phyloP scores from a whole-genome alignment of 1,140 invertebrate species.

The Laodelphax striatellus region DNA sequence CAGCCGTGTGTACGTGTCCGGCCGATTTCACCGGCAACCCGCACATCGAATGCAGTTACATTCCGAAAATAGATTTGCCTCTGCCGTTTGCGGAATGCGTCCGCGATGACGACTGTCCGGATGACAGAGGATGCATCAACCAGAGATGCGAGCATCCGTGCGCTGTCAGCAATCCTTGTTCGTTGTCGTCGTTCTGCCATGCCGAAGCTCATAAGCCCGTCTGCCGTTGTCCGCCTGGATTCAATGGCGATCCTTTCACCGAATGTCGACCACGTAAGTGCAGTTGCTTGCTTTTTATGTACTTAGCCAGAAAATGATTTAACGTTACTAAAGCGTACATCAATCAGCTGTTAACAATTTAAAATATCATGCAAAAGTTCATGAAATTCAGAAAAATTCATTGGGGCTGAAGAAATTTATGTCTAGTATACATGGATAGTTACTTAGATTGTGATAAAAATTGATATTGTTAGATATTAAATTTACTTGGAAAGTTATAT shows the following conservation, averaged over 20 bases:
- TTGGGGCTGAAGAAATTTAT: too few relatives aligned
- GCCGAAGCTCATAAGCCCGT: conserved; percentile 58
- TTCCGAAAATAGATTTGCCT: conserved; percentile 35
- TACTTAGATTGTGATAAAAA: too few relatives aligned
- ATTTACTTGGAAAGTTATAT: too few relatives aligned
- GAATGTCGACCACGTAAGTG: conserved; percentile 65
- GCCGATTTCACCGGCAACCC: conserved; percentile 70
- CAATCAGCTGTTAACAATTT: too few relatives aligned
- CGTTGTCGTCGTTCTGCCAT: conserved; percentile 62
- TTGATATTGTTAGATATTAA: too few relatives aligned
- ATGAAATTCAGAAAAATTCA: too few relatives aligned
- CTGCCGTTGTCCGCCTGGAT: conserved; percentile 67
- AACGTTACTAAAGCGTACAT: too few relatives aligned
- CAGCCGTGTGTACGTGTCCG: conserved; percentile 64
- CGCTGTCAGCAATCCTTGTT: conserved; percentile 50
- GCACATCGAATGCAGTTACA: conserved; percentile 57
- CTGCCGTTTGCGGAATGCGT: conserved; percentile 53
- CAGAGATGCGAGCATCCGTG: conserved; percentile 71
- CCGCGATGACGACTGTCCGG: conserved; percentile 58
- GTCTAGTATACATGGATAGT: too few relatives aligned
- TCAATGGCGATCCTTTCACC: conserved; percentile 56
- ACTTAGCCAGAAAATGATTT: too few relatives aligned
- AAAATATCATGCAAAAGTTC: too few relatives aligned
- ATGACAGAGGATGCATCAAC: conserved; percentile 60
- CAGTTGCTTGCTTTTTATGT: not conserved